Conservation (phyloP, 2,888 invertebrate genomes). For the Serrognathus titanus region DNA sequence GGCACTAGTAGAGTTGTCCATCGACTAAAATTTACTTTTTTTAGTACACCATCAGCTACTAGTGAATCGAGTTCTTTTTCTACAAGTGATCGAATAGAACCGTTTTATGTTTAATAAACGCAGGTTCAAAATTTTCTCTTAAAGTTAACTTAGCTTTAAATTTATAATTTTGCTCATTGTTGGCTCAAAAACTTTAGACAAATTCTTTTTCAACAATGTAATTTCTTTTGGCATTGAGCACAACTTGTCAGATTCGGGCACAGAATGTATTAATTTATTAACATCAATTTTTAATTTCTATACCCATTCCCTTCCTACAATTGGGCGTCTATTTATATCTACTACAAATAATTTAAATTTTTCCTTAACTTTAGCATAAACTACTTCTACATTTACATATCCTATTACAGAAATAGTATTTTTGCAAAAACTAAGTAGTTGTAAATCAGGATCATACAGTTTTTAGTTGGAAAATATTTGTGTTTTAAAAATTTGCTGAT, state of each 20-base stretch:
- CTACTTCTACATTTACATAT: slow-evolving; percentile 17
- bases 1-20: slow-evolving; percentile 40
- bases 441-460: slow-evolving; percentile 8
- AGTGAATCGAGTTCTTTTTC: too few relatives aligned
- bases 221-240: too few relatives aligned
- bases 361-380: slow-evolving; percentile 2
- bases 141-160: slow-evolving; percentile 18
- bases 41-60: slow-evolving; percentile 24
- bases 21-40: slow-evolving; percentile 27
- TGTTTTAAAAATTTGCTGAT: slow-evolving; percentile 9
- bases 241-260: too few relatives aligned
- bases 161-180: slow-evolving; percentile 15
- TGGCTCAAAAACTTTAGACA: slow-evolving; percentile 3
- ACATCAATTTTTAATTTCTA: slow-evolving; percentile 17
- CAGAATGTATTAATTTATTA: too few relatives aligned
- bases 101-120: slow-evolving; percentile 18
- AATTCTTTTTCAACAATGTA: too few relatives aligned
- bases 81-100: slow-evolving; percentile 15
- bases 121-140: slow-evolving; percentile 19
- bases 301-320: slow-evolving; percentile 32
- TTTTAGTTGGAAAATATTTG: slow-evolving; percentile 2
- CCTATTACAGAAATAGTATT: slow-evolving; percentile 15
- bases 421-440: slow-evolving; percentile 19
- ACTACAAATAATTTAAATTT: slow-evolving; percentile 23
- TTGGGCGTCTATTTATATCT: slow-evolving; percentile 23